Percentiles rank a stretch among this genome's conserved stretches.
Evolutionary conservation across 2,113 vertebrate genomes (phyloP).

Genomic region (Eurypyga helias): DNA sequence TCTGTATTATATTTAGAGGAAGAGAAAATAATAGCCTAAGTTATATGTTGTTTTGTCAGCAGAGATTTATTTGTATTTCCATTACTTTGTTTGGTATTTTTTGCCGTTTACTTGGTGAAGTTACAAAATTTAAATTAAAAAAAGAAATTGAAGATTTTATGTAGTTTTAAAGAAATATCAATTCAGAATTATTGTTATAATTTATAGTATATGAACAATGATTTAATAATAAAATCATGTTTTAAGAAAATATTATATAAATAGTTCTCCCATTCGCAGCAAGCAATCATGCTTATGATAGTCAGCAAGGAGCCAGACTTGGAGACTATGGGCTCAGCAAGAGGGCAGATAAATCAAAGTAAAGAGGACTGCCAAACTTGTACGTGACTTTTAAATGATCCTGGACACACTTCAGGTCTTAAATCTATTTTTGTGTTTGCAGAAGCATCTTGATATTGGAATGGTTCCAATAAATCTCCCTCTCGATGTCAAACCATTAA

Average conservation of each 20-base stretch:
- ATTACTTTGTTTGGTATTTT: neutral
- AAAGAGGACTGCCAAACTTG: conserved; percentile 35
- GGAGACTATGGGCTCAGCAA: neutral
- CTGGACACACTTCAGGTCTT: conserved; percentile 38
- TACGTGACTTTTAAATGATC: conserved; percentile 35
- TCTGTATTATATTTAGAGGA: neutral
- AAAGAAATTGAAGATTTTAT: neutral
- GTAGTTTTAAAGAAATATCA: neutral
- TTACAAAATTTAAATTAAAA: neutral
- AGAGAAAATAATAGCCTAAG: neutral
- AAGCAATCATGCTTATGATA: neutral
- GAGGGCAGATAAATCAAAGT: conserved; percentile 50
- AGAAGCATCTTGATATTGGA: conserved; percentile 25
- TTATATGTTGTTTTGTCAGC: neutral
- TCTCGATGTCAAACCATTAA: neutral
- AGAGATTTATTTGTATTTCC: neutral
- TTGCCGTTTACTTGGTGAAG: neutral
- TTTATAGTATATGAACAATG: neutral
- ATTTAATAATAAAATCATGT: neutral
- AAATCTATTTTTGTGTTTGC: conserved; percentile 45
- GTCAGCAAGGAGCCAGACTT: neutral
- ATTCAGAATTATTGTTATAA: neutral
- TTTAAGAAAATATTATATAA: neutral
- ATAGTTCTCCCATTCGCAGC: neutral
- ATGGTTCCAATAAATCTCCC: conserved; percentile 1